phyloP scores from a whole-genome alignment of 37 sponge, comb jelly and placozoan genomes.

The Oopsacas minuta region DNA sequence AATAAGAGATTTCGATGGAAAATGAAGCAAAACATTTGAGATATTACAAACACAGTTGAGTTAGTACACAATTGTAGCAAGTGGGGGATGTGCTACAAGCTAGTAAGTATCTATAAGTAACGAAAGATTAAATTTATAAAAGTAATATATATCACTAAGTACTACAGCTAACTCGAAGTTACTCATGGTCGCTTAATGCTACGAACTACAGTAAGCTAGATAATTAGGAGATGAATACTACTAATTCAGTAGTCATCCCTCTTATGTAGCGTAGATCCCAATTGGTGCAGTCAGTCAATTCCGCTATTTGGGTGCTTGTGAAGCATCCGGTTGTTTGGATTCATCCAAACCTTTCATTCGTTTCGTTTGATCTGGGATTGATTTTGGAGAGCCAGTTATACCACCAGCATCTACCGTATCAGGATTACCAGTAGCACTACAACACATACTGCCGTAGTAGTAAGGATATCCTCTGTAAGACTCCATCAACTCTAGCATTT shows the following conservation, averaged over 20 bases:
- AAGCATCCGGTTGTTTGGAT: neutral
- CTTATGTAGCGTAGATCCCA: no score
- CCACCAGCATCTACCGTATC: neutral
- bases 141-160: neutral
- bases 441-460: neutral
- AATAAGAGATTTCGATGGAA: no score
- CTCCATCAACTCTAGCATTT: conserved; percentile 1
- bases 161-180: conserved; percentile 8
- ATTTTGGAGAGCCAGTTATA: neutral
- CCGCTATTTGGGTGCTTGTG: neutral
- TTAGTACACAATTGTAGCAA: conserved; percentile 6
- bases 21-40: no score
- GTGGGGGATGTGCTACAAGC: neutral
- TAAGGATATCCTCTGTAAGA: neutral
- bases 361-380: neutral
- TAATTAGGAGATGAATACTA: neutral
- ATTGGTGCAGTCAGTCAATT: neutral
- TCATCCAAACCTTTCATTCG: neutral
- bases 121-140: conserved; percentile 2
- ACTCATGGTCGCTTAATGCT: conserved; percentile 6
- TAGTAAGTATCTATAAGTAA: conserved; percentile 12
- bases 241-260: neutral
- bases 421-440: neutral
- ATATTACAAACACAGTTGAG: neutral
- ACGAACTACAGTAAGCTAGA: neutral